Conservation (phyloP, 1,140 invertebrate genomes). For the Diprion similis region DNA sequence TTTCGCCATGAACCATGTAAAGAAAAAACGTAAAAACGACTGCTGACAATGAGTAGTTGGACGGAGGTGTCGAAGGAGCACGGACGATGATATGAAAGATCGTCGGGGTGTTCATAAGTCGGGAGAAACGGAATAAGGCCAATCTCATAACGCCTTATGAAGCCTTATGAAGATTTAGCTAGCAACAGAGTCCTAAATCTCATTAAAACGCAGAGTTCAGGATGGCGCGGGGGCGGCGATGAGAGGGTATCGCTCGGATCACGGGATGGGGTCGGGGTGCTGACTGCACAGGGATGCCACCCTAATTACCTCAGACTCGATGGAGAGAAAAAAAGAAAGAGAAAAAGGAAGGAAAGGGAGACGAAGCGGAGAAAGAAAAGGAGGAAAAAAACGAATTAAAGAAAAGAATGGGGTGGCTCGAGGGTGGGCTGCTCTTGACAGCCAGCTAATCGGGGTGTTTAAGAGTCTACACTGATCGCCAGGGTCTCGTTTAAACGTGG, state of each 20-base stretch:
- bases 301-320: slow-evolving; percentile 59
- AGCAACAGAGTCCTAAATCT: slow-evolving; percentile 53
- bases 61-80: slow-evolving; percentile 32
- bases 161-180: slow-evolving; percentile 55
- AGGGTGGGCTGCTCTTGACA: slow-evolving; percentile 61
- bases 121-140: slow-evolving; percentile 1
- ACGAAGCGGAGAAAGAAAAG: not conserved
- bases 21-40: slow-evolving; percentile 10
- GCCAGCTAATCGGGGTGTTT: slow-evolving; percentile 63
- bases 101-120: not conserved
- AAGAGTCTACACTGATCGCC: slow-evolving; percentile 62
- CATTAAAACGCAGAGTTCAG: slow-evolving; percentile 48
- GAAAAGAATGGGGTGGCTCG: slow-evolving; percentile 60
- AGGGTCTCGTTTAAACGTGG: slow-evolving; percentile 59
- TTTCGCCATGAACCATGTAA: not conserved
- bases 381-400: slow-evolving; percentile 57
- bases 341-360: slow-evolving; percentile 11
- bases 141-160: slow-evolving; percentile 15
- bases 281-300: slow-evolving; percentile 56
- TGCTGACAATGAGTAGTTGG: not conserved
- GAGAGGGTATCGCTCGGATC: slow-evolving; percentile 15
- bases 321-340: slow-evolving; percentile 43
- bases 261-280: slow-evolving; percentile 33
- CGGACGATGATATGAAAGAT: no score
- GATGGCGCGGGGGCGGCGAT: slow-evolving; percentile 19